Evolutionary conservation across 2,797 vertebrate genomes (phyloP).

Genomic region (Lagorchestes hirsutus): DNA sequence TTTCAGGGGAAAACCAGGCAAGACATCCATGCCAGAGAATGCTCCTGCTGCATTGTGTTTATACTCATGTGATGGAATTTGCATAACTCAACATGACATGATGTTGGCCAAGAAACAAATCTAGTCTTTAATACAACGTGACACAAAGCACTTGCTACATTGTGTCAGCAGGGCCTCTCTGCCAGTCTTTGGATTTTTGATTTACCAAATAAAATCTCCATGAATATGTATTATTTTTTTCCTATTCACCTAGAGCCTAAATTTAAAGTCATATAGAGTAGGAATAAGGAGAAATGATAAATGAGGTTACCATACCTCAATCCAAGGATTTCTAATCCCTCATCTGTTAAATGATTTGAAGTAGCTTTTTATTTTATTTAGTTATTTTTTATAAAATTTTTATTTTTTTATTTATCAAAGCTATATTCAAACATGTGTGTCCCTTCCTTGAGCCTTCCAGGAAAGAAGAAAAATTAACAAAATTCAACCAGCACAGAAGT

Average conservation of each 20-base stretch:
- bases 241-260: background rate
- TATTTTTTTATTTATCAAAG: background rate
- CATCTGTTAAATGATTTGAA: background rate
- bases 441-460: background rate
- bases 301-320: too few relatives aligned
- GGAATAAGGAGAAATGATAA: background rate
- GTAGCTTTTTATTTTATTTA: background rate
- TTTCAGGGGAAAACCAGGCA: conserved; percentile 75
- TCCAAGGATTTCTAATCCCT: background rate
- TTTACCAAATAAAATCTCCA: conserved; percentile 72
- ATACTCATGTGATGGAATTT: conserved; percentile 87
- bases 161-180: conserved; percentile 78
- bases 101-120: conserved; percentile 87
- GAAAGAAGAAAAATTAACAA: background rate
- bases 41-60: conserved; percentile 81
- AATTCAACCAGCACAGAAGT: background rate
- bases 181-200: conserved; percentile 73
- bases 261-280: background rate
- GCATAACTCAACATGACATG: conserved; percentile 89
- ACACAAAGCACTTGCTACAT: conserved; percentile 78
- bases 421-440: background rate
- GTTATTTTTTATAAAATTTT: background rate
- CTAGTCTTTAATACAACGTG: conserved; percentile 88
- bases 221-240: conserved; percentile 72
- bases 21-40: conserved; percentile 78